Evolutionary conservation across 92 coral and sea anemone genomes (phyloP).

Genomic region (Porites evermanni): DNA sequence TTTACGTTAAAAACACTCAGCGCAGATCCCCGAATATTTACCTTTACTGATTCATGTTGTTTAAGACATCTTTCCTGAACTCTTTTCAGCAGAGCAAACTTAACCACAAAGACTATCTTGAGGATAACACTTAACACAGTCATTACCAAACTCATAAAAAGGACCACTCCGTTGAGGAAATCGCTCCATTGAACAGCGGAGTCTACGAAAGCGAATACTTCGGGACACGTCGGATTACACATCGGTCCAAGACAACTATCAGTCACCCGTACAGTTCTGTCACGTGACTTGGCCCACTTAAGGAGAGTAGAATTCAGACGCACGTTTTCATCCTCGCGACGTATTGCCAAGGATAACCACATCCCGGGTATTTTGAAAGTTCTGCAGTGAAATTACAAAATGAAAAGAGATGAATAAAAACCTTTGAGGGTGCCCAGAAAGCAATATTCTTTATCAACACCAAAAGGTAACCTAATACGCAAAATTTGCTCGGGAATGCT

Average conservation of each 20-base stretch:
- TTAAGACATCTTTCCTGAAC: constrained; percentile 14
- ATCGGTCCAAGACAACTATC: constrained; percentile 67
- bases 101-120: constrained; percentile 39
- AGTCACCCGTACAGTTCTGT: constrained; percentile 41
- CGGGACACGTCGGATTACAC: constrained; percentile 74
- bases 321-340: constrained; percentile 14
- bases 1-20: neutral
- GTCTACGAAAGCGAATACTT: constrained; percentile 54
- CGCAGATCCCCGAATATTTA: neutral
- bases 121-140: constrained; percentile 48
- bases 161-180: constrained; percentile 15
- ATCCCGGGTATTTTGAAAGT: constrained; percentile 19
- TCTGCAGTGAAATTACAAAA: neutral
- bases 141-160: constrained; percentile 39
- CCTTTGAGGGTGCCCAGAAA: no score
- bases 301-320: constrained; percentile 43
- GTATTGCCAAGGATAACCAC: constrained; percentile 44
- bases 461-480: no score
- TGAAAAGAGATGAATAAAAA: neutral
- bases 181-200: constrained; percentile 54
- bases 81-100: constrained; percentile 9
- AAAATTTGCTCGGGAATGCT: no score
- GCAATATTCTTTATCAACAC: no score
- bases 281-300: constrained; percentile 43
- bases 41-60: constrained; percentile 12